Conservation (phyloP, 2,797 vertebrate genomes). For the Falco biarmicus region DNA sequence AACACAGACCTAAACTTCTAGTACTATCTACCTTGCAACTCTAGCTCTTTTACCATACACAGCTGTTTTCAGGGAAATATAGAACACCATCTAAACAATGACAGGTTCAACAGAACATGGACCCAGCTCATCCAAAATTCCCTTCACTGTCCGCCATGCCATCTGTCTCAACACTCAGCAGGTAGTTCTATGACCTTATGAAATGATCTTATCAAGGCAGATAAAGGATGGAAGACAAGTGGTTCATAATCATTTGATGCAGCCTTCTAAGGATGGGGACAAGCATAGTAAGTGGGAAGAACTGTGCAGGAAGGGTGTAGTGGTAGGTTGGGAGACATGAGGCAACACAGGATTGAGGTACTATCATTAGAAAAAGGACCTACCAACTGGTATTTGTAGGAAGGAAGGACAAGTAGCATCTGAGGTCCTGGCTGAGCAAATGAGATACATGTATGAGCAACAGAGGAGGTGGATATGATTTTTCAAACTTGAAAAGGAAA, state of each 20-base stretch:
- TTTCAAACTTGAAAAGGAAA: not conserved
- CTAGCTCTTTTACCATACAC: not conserved
- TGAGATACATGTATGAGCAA: not conserved
- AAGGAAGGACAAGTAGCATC: not conserved
- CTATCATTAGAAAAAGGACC: not conserved
- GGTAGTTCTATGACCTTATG: not conserved
- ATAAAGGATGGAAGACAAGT: not conserved
- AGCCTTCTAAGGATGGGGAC: not conserved
- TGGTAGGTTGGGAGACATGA: not conserved
- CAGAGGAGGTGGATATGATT: not conserved
- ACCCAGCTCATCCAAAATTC: not conserved
- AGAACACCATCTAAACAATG: not conserved
- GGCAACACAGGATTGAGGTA: not conserved
- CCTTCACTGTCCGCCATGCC: not conserved
- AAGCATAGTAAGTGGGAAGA: not conserved
- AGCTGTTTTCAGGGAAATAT: not conserved
- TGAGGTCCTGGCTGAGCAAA: not conserved
- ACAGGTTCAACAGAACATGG: not conserved
- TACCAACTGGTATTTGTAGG: not conserved
- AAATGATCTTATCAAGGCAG: not conserved
- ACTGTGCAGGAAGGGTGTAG: not conserved
- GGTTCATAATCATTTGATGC: not conserved
- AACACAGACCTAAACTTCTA: not conserved
- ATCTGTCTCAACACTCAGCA: not conserved
- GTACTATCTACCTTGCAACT: not conserved